A percentile compares a stretch with the other conserved stretches of the same genome.
phyloP scores from a whole-genome alignment of 2,113 vertebrate genomes.

The Piaya cayana region DNA sequence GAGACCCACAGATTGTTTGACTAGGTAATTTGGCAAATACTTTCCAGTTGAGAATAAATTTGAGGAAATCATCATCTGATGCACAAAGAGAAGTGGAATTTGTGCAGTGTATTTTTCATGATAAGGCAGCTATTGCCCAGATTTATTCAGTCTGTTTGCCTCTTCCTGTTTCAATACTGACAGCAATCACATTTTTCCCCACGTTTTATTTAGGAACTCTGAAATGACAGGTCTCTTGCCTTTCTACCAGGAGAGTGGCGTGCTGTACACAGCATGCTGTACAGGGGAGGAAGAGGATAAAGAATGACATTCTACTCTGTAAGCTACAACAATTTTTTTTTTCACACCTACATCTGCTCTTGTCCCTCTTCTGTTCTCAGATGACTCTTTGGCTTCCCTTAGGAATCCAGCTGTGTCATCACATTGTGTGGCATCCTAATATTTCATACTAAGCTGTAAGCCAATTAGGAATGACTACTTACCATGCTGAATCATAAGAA shows the following conservation, averaged over 20 bases:
- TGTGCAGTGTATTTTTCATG: conserved; percentile 16
- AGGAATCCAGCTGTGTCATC: conserved; percentile 95
- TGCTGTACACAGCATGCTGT: conserved; percentile 33
- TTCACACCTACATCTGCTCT: conserved; percentile 67
- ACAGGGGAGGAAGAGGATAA: conserved; percentile 11
- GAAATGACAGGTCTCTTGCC: conserved; percentile 30
- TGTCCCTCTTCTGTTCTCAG: conserved; percentile 76
- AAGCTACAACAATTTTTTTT: conserved; percentile 61
- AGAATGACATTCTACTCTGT: conserved; percentile 60
- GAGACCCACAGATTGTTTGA: neutral
- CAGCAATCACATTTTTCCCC: neutral
- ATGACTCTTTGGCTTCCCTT: conserved; percentile 86
- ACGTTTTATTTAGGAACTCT: conserved; percentile 38
- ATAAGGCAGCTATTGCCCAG: conserved; percentile 16
- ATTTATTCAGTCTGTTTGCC: conserved; percentile 26
- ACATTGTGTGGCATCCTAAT: conserved; percentile 86
- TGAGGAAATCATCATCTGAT: neutral
- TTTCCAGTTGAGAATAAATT: conserved; percentile 8
- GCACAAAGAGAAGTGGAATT: neutral
- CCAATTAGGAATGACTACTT: conserved; percentile 97
- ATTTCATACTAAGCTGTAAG: conserved; percentile 92
- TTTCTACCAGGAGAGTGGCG: neutral
- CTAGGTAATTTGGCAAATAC: conserved; percentile 31
- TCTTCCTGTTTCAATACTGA: conserved; percentile 26
- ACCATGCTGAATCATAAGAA: conserved; percentile 89